These are phyloP conservation scores for Ibidorhyncha struthersii DNA, from an alignment of 2,113 vertebrate genomes.

Conservation along the genomic window DNA sequence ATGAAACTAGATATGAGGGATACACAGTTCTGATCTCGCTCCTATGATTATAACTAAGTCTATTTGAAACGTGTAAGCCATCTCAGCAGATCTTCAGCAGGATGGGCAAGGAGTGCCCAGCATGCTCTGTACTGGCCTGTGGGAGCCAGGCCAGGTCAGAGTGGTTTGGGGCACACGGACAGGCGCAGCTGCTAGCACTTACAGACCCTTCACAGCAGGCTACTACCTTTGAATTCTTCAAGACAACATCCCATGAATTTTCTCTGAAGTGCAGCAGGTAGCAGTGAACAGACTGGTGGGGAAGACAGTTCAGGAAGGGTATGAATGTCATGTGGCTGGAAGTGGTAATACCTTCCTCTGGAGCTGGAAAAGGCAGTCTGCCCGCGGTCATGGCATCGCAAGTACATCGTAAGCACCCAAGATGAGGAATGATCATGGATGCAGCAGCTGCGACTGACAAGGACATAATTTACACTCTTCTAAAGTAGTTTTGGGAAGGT, in stretches of 20 bases:
- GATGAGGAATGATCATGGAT: not conserved
- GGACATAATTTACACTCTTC: not conserved
- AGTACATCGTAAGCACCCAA: fast-evolving
- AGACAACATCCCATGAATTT: not conserved
- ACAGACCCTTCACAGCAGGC: not conserved
- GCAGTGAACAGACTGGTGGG: not conserved
- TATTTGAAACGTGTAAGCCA: not conserved
- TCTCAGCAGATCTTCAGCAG: not conserved
- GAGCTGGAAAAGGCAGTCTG: not conserved
- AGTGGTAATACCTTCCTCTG: not conserved
- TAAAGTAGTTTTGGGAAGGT: not conserved
- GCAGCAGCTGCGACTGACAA: not conserved
- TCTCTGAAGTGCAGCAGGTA: not conserved
- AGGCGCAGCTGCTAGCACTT: not conserved
- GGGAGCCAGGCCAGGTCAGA: not conserved
- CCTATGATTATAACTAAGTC: not conserved
- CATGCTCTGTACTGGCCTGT: not conserved
- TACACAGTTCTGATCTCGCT: not conserved
- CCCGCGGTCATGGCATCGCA: not conserved
- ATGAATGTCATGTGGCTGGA: not conserved
- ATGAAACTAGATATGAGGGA: not conserved
- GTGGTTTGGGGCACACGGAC: not conserved
- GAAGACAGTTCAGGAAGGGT: not conserved
- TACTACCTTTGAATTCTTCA: not conserved
- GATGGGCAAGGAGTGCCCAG: not conserved